Evolutionary conservation across 2,888 invertebrate genomes (phyloP), one percentile per base, ranked within the genome.

Genomic region (Homarus gammarus): DNA sequence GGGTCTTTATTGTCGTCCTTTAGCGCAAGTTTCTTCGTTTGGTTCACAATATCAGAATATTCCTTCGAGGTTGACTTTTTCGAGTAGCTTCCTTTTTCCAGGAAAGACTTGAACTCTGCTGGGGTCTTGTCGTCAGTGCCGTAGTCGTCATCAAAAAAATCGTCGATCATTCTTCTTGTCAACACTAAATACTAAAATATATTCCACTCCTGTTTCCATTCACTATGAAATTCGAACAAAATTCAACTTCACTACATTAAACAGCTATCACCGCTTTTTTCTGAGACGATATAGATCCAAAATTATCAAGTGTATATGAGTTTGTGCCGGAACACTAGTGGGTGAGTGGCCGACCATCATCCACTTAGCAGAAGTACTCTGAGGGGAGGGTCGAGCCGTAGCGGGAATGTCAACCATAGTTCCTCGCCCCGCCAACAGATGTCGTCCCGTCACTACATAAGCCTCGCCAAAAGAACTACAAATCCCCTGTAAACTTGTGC

Each of bases 41-140:
- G 75, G 49, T 75, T 75, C 27, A 75, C 75, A 27, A 75, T 44
- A 27, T 75, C 75, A 1, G 75, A 75, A 44, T n/a, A 38, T 5
- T 75, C 40, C 27, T 75, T 75, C 10, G 75, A 2, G 44, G 0
- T 75, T 5, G 40, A 44, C 15, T 75, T 75, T 18, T 44, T n/a
- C n/a, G 64, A 15, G 31, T 44, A 44, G 2, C 27, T 75, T 2
- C 3, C 31, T 2, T 44, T 40, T 0, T 75, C 75, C 0, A 49
- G 44, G 18, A 40, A 40, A 12, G 75, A 8, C 49, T 40, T 75
- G 27, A 40, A 1, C 12, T 10, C 44, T 2, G 18, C 15, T 6
- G 10, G 22, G 0, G 22, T n/a, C 27, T 64, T 10, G 2, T 2
- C 2, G 56, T 56, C 56, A 2, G 6, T 8, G 56, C 56, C 18